phyloP scores from a whole-genome alignment of 2,113 vertebrate genomes.

The Gallinago paraguaiae region DNA sequence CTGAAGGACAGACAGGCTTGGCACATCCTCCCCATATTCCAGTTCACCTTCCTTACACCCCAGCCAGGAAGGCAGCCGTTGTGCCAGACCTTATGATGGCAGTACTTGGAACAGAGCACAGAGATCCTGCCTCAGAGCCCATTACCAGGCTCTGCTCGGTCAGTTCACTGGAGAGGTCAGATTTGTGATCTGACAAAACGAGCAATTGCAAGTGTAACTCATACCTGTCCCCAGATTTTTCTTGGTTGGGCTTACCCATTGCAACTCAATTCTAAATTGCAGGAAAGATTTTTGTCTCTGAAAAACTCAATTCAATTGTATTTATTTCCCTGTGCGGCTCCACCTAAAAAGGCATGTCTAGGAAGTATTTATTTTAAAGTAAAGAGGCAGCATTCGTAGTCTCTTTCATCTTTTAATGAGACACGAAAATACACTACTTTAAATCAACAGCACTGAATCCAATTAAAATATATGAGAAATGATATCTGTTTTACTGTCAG shows the following conservation, averaged over 20 bases:
- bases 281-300: background rate
- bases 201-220: background rate
- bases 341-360: background rate
- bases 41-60: background rate
- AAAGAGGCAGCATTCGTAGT: constrained; percentile 5
- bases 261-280: background rate
- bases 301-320: background rate
- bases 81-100: background rate
- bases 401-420: constrained; percentile 53
- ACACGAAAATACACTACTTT: background rate
- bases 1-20: background rate
- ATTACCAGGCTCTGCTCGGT: background rate
- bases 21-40: background rate
- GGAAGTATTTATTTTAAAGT: constrained; percentile 58
- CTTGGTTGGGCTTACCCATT: background rate
- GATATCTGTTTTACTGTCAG: background rate
- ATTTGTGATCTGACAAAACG: background rate
- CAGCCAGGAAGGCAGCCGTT: background rate
- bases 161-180: background rate
- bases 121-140: background rate
- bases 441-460: background rate
- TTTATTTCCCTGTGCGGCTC: constrained; percentile 6
- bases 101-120: background rate
- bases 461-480: background rate
- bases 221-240: background rate